A percentile compares a stretch with the other conserved stretches of the same genome.
These are phyloP conservation scores for Diprion similis DNA, from an alignment of 1,140 invertebrate species.

Conservation along the genomic window DNA sequence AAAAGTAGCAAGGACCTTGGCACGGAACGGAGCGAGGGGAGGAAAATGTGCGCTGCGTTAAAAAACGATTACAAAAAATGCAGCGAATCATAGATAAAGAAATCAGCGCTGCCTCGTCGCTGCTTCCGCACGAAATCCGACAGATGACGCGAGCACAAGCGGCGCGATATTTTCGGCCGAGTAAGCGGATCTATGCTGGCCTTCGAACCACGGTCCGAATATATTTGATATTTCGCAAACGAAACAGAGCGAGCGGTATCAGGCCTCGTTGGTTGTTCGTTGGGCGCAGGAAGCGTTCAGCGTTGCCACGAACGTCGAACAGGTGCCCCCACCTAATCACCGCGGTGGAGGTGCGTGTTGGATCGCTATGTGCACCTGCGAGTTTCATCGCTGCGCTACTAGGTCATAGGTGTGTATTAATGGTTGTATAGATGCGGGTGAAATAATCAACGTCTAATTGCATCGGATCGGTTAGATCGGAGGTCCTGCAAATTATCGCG, in stretches of 20 bases:
- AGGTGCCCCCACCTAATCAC: constrained; percentile 31
- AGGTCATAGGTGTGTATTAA: constrained; percentile 35
- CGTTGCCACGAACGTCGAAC: constrained; percentile 33
- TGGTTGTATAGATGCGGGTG: neutral
- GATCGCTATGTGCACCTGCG: constrained; percentile 29
- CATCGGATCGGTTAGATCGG: no score
- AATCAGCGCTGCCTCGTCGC: no score
- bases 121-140: no score
- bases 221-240: neutral
- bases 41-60: no score
- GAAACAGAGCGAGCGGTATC: neutral
- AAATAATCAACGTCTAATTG: no score
- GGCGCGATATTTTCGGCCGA: neutral
- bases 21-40: no score
- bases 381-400: constrained; percentile 22
- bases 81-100: no score
- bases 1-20: no score
- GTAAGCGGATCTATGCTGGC: neutral
- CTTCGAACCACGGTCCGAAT: neutral
- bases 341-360: constrained; percentile 23
- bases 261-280: neutral
- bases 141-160: no score
- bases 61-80: no score
- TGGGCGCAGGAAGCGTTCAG: constrained; percentile 19
- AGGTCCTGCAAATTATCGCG: no score